Base-by-base conservation (phyloP, 2,888 invertebrate species). In the Drosophila antonietae region DNA sequence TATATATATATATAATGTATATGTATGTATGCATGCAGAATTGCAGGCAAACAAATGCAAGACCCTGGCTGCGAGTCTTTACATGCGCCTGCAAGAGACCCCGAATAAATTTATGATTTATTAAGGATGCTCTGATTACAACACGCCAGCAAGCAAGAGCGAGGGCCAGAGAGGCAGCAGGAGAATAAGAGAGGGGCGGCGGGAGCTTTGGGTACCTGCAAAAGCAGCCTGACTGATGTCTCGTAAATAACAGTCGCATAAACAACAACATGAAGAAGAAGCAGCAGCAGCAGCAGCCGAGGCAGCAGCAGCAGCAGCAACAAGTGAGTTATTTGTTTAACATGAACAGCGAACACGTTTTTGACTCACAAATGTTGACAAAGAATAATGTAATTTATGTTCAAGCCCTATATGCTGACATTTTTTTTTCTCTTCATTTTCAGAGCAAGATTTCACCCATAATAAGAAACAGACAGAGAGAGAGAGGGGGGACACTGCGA, bases 41-140 rank as follows among this genome's bases (percentile, higher is more conserved):
- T 80, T n/a, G 57, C 52, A 46, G 56, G 61, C 70, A 68, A 65
- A 68, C 57, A 58, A 68, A 71, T 72, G 64, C 53, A 10, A 18
- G 47, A 39, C 41, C 51, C 44, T 15, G 44, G 20, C 57, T 20
- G 44, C 41, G 49, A 28, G 1, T 51, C 71, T 88, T 88, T 84
- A 84, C 87, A 88, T 83, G 83, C 87, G 53, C 63, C 63, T 69
- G 74, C 73, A 73, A 65, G 18, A 46, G 55, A 31, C 65, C 56
- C 78, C 75, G 91, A 83, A 90, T 90, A 90, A 91, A 91, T 91
- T 90, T 91, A 91, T 91, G 91, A 91, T 91, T 91, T 91, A 91
- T 91, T 91, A 91, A 91, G 91, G 91, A 91, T 90, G 88, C 87
- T 90, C 91, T 91, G 91, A 91, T 91, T 91, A 91, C 91, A 91